Conservation (phyloP, 1,140 invertebrate genomes). For the Trachymyrmex cornetzi region DNA sequence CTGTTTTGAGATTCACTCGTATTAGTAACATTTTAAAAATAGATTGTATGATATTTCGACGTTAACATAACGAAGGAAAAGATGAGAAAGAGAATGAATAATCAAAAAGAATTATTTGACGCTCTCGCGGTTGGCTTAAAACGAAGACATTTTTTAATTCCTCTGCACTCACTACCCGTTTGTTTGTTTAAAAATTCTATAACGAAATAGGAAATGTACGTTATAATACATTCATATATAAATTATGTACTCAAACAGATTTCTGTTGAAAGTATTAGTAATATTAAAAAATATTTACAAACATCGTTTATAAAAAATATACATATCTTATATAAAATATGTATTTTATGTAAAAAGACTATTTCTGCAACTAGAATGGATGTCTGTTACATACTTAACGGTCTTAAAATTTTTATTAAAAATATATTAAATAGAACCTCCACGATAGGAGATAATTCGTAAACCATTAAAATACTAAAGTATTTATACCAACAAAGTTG, state of each 20-base stretch:
- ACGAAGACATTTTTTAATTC: conserved; percentile 19
- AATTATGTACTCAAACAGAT: background rate
- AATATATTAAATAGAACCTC: background rate
- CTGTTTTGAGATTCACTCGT: conserved; percentile 34
- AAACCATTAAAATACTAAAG: too few relatives aligned
- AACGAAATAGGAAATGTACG: background rate
- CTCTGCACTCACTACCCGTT: background rate
- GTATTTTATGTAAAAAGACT: background rate
- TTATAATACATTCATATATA: background rate
- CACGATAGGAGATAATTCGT: too few relatives aligned
- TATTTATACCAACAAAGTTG: too few relatives aligned
- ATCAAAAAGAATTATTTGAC: conserved; percentile 64
- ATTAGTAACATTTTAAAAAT: conserved; percentile 13
- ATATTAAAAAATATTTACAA: background rate
- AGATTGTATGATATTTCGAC: conserved; percentile 40
- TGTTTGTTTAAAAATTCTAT: conserved; percentile 30
- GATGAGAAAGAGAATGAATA: conserved; percentile 62
- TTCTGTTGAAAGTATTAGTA: background rate
- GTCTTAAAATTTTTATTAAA: background rate
- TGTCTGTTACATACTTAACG: background rate
- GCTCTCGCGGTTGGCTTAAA: background rate
- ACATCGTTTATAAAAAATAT: background rate
- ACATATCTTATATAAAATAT: too few relatives aligned
- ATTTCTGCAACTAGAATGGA: background rate
- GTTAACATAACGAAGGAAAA: conserved; percentile 56